Evolutionary conservation across 2,797 vertebrate genomes (phyloP), one percentile per base, ranked within the genome.

Genomic region (Oryzias sinensis): DNA sequence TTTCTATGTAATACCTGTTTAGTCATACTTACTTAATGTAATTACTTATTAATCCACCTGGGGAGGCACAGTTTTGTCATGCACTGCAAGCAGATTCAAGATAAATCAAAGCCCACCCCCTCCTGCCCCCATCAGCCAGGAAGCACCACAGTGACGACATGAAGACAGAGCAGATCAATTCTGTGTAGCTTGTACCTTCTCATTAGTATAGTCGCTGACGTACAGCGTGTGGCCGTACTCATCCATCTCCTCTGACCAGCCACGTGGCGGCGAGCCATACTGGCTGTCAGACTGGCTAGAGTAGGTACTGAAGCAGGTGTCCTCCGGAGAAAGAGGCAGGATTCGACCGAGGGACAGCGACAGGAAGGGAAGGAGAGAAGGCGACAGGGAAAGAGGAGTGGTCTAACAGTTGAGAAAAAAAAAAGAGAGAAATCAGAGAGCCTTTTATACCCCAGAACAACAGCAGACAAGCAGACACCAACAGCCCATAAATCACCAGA

Each of bases 191-290:
- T 22, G 89, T 95, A 96, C 95, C 95, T 96, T 96, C 93, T 96
- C 95, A 74, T 95, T 94, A 85, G 94, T 96, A 90, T 93, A 92
- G 90, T 95, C 93, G 93, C 93, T 95, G 90, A 97, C 92, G 88
- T 97, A 99, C 82, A 97, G 93, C 74, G 93, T 97, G 84, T 96
- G 96, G 75, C 97, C 97, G 86, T 91, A 91, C 87, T 95, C 94
- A 82, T 98, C 96, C 93, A 94, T 89, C 88, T 96, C 96, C 91
- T 98, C 96, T 64, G 95, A 97, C 97, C 97, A 99, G 71, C 96
- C 97, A 64, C 92, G 93, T 64, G 94, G 95, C 85, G 95, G 94
- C 72, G 95, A 97, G 82, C 94, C 95, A 79, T 93, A 97, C 89
- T 95, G 95, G 90, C 95, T 95, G 94, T 97, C 96, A 87, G 96